phyloP scores from a whole-genome alignment of 1,140 invertebrate genomes.

The Drosophila parabipectinata region DNA sequence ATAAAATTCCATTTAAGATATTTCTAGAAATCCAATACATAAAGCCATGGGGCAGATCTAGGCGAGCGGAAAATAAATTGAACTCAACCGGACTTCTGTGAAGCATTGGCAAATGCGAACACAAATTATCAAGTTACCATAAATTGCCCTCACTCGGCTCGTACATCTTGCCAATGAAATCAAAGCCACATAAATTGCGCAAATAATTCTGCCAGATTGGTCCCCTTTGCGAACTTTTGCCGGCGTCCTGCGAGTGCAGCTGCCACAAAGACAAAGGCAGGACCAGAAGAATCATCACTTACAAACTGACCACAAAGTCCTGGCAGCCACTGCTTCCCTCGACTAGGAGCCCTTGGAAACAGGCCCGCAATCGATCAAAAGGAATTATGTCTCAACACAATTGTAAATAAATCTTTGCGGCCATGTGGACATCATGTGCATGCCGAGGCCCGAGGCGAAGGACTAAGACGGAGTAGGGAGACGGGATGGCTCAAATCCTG shows the following conservation, averaged over 20 bases:
- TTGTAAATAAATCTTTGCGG: constrained; percentile 82
- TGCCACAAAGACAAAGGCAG: constrained; percentile 51
- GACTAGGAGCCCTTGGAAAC: constrained; percentile 14
- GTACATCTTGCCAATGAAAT: constrained; percentile 71
- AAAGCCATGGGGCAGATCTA: constrained; percentile 19
- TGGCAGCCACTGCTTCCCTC: neutral
- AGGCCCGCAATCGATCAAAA: constrained; percentile 72
- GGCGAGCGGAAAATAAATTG: constrained; percentile 44
- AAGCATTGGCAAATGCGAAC: constrained; percentile 20
- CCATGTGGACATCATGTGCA: constrained; percentile 78
- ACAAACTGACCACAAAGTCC: constrained; percentile 61
- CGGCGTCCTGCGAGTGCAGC: neutral
- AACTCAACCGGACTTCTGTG: constrained; percentile 3
- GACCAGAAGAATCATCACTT: constrained; percentile 77
- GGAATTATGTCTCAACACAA: constrained; percentile 82
- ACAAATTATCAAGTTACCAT: constrained; percentile 73
- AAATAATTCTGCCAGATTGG: constrained; percentile 63
- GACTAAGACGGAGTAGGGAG: constrained; percentile 19
- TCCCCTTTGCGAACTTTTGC: neutral
- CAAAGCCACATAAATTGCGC: constrained; percentile 78
- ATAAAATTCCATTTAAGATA: neutral
- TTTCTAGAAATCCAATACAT: neutral
- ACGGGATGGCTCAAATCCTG: constrained; percentile 49
- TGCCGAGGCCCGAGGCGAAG: constrained; percentile 44
- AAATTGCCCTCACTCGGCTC: constrained; percentile 55